Evolutionary conservation across 2,113 vertebrate species (phyloP), one percentile per base, ranked within the genome.

Genomic region (Melanerpes aurifrons): DNA sequence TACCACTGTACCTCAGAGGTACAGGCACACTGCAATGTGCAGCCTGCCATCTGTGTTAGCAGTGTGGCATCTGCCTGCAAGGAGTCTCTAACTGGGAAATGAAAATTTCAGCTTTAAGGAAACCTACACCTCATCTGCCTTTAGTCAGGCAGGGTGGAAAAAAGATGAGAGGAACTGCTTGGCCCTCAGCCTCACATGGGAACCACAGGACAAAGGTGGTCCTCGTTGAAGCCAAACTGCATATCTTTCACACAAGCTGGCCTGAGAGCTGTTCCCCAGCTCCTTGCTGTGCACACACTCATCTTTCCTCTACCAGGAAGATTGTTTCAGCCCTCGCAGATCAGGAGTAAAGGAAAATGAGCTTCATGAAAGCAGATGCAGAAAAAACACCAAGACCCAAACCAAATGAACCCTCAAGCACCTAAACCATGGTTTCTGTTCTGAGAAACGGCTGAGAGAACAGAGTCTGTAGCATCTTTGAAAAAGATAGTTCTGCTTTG

Each of bases 271-370:
- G 2, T 56, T 81, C 32, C 69, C 48, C 22, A 40, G 31, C 73
- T 57, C 31, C 37, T 77, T 68, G 37, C 26, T 26, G 12, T 3
- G 5, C 5, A 61, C 10, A 43, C 25, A 50, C 8, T 57, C 37
- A 61, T 81, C 26, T 25, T 45, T 61, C 47, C 48, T 58, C 56
- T 70, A 50, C 31, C 40, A 53, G 21, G 47, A 86, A 37, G 57
- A 31, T 37, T 29, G 8, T 25, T 86, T 68, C 75, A 87, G 35
- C 57, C 63, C n/a, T 77, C 64, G 91, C 32, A 64, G 43, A 50
- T 71, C 57, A 91, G 43, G 31, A 72, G 71, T 37, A 80, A 93
- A 95, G 85, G 90, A 80, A 95, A 87, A 95, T 17, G 16, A 77
- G 31, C 53, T 80, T 80, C 74, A 76, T 77, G 64, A 90, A 92